A percentile compares a stretch with the other conserved stretches of the same genome.
Evolutionary conservation across 2,888 invertebrate species (phyloP).

Genomic region (Anthoptus insignis): DNA sequence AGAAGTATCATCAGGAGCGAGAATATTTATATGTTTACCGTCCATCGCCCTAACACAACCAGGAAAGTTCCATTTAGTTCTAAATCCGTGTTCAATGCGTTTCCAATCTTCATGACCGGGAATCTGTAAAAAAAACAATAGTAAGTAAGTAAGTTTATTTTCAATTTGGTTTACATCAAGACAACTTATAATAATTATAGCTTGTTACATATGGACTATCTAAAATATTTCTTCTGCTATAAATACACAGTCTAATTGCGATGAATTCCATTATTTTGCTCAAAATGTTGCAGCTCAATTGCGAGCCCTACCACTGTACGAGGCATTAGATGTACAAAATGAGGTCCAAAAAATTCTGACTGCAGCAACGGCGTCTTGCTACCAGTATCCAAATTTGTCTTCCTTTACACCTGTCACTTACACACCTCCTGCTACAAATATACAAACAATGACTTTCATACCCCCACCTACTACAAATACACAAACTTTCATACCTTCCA

Average conservation of each 20-base stretch:
- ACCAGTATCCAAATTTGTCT: constrained; percentile 33
- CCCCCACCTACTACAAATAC: background rate
- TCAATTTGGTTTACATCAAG: too few species aligned
- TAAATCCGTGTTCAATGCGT: constrained; percentile 17
- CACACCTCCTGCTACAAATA: constrained; percentile 9
- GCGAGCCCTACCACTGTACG: constrained; percentile 37
- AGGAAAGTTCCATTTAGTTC: constrained; percentile 26
- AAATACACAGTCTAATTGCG: constrained; percentile 12
- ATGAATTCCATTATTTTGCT: constrained; percentile 37
- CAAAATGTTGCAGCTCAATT: constrained; percentile 42
- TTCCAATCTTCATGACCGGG: constrained; percentile 4
- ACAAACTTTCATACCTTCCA: constrained; percentile 3
- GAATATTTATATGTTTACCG: constrained; percentile 21
- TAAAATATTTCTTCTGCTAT: constrained; percentile 40
- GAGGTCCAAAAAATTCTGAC: constrained; percentile 40
- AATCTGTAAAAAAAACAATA: too few species aligned
- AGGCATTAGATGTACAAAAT: constrained; percentile 41
- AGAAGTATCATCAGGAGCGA: constrained; percentile 45
- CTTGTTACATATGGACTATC: too few species aligned
- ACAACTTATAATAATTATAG: too few species aligned
- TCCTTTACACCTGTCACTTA: constrained; percentile 14
- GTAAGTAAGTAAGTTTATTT: too few species aligned
- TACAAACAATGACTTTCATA: background rate
- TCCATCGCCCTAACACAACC: constrained; percentile 20
- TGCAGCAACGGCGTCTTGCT: constrained; percentile 39